Evolutionary conservation across 2,797 vertebrate genomes (phyloP).

Genomic region (Lacerta bilineata): DNA sequence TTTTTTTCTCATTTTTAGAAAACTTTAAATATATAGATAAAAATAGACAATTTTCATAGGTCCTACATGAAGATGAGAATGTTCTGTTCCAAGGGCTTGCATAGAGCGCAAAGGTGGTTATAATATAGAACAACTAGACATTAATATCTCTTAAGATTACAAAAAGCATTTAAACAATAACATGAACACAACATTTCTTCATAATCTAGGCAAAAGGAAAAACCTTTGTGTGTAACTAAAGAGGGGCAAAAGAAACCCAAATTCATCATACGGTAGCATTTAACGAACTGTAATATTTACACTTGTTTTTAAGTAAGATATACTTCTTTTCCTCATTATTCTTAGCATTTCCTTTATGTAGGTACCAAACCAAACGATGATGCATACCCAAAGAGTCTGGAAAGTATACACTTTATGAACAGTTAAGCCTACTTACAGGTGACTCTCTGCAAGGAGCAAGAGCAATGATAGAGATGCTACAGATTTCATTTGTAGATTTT

Average conservation of each 20-base stretch:
- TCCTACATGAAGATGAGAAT: conserved; percentile 88
- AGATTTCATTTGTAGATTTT: conserved; percentile 77
- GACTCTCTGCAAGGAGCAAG: conserved; percentile 82
- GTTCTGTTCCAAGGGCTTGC: conserved; percentile 88
- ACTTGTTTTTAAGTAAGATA: conserved; percentile 79
- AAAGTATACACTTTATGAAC: conserved; percentile 78
- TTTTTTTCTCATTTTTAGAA: conserved; percentile 89
- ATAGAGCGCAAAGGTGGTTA: conserved; percentile 87
- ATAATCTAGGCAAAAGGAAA: conserved; percentile 75
- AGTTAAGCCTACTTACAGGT: conserved; percentile 79
- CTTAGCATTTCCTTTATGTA: conserved; percentile 76
- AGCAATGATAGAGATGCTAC: conserved; percentile 78
- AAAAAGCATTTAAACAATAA: conserved; percentile 84
- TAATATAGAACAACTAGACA: conserved; percentile 85
- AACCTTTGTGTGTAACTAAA: conserved; percentile 75
- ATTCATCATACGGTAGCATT: conserved; percentile 78
- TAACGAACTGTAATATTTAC: conserved; percentile 82
- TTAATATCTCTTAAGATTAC: conserved; percentile 82
- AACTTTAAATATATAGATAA: conserved; percentile 91
- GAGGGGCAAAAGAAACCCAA: conserved; percentile 59
- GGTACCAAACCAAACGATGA: conserved; percentile 79
- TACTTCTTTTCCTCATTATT: conserved; percentile 74
- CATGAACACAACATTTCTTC: conserved; percentile 80
- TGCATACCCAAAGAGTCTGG: conserved; percentile 78
- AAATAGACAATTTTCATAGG: conserved; percentile 90